Evolutionary conservation across 2,888 invertebrate species (phyloP).

Genomic region (Vannuccia rotundouncinata): DNA sequence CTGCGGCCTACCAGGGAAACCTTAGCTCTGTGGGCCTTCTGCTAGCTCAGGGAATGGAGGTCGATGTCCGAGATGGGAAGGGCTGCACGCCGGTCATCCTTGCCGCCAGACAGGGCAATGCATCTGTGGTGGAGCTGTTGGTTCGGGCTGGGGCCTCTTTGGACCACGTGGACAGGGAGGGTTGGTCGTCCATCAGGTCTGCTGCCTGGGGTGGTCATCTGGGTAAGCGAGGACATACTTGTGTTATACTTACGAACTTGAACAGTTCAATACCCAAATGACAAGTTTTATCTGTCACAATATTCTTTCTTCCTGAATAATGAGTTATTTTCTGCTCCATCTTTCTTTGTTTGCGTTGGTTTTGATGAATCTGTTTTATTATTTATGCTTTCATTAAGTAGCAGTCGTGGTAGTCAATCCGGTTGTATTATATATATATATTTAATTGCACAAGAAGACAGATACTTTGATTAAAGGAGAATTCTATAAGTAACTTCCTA

Average conservation of each 20-base stretch:
- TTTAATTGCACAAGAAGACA: too few species aligned
- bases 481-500: too few species aligned
- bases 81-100: constrained; percentile 80
- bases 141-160: constrained; percentile 56
- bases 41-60: constrained; percentile 38
- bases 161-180: constrained; percentile 58
- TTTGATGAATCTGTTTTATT: too few species aligned
- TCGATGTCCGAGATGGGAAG: constrained; percentile 36
- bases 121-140: constrained; percentile 56
- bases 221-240: neutral
- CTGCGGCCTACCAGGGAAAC: constrained; percentile 24
- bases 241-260: neutral
- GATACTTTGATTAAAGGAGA: too few species aligned
- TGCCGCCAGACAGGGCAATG: constrained; percentile 57
- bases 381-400: too few species aligned
- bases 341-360: too few species aligned
- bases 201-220: constrained; percentile 91
- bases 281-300: too few species aligned
- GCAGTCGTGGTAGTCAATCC: too few species aligned
- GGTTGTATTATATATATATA: too few species aligned
- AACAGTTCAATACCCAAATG: too few species aligned
- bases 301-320: too few species aligned
- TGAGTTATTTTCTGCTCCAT: too few species aligned
- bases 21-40: constrained; percentile 34
- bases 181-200: constrained; percentile 62